These are phyloP conservation scores for Ophonus ardosiacus DNA, from an alignment of 2,888 invertebrate species.

Conservation along the genomic window DNA sequence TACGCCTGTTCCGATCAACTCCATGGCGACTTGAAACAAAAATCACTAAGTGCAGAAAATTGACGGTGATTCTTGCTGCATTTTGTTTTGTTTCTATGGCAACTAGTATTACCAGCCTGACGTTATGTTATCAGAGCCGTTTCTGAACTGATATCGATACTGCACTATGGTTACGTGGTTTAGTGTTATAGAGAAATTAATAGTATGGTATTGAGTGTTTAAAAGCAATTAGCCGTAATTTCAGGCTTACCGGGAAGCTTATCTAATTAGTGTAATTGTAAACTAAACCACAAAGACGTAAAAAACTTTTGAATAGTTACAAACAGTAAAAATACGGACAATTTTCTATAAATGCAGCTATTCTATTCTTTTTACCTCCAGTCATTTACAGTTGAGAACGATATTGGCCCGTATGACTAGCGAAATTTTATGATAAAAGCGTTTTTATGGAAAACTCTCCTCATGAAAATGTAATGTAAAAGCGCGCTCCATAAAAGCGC, in stretches of 20 bases:
- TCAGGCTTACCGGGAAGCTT: background rate
- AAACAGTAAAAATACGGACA: background rate
- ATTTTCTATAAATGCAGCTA: background rate
- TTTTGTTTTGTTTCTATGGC: constrained; percentile 52
- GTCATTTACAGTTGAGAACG: too few species aligned
- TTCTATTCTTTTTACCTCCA: background rate
- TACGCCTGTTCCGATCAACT: constrained; percentile 47
- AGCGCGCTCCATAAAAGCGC: too few species aligned
- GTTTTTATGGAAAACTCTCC: too few species aligned
- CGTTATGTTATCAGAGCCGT: constrained; percentile 14
- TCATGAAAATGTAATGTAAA: too few species aligned
- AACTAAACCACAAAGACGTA: background rate
- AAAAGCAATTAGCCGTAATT: background rate
- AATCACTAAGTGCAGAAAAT: constrained; percentile 51
- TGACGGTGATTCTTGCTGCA: constrained; percentile 26
- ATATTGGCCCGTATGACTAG: too few species aligned
- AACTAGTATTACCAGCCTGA: constrained; percentile 45
- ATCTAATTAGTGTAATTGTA: constrained; percentile 19
- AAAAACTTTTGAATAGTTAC: background rate
- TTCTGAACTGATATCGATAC: background rate
- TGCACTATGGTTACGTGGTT: background rate
- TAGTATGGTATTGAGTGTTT: constrained; percentile 7
- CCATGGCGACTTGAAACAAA: constrained; percentile 31
- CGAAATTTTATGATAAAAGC: too few species aligned
- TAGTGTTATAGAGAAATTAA: constrained; percentile 30